phyloP scores from a whole-genome alignment of 2,113 vertebrate genomes.

The Sardina pilchardus region DNA sequence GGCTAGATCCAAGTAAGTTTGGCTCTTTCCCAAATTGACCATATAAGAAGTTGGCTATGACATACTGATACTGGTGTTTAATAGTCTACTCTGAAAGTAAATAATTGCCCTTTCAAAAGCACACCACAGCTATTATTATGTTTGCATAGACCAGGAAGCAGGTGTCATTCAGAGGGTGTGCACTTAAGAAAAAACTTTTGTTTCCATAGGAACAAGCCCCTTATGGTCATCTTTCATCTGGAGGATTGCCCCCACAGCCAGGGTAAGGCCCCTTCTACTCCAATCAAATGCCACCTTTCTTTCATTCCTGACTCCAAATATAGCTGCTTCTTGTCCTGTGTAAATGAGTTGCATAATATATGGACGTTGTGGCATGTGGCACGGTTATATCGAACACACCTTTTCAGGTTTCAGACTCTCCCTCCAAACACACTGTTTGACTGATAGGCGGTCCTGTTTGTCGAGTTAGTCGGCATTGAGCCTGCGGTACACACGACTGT shows the following conservation, averaged over 20 bases:
- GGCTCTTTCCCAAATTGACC: background rate
- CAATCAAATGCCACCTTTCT: background rate
- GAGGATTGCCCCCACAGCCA: slow-evolving; percentile 91
- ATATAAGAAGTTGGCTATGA: background rate
- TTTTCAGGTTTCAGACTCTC: background rate
- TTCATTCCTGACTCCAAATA: background rate
- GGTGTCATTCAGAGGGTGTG: background rate
- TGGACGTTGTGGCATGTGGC: background rate
- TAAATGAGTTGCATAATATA: background rate
- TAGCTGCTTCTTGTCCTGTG: background rate
- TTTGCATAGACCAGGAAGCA: background rate
- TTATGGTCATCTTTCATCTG: slow-evolving; percentile 92
- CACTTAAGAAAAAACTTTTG: background rate
- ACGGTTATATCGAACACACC: background rate
- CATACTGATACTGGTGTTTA: background rate
- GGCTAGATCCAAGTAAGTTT: slow-evolving; percentile 74
- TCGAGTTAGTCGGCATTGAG: background rate
- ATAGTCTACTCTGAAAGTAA: background rate
- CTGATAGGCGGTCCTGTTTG: background rate
- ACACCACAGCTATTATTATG: background rate
- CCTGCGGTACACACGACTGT: background rate
- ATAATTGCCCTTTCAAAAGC: background rate
- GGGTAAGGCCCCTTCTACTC: slow-evolving; percentile 64
- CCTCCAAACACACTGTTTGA: background rate
- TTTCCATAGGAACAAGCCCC: slow-evolving; percentile 83